Evolutionary conservation across 2,113 vertebrate genomes (phyloP), one percentile per base, ranked within the genome.

Genomic region (Engraulis encrasicolus): DNA sequence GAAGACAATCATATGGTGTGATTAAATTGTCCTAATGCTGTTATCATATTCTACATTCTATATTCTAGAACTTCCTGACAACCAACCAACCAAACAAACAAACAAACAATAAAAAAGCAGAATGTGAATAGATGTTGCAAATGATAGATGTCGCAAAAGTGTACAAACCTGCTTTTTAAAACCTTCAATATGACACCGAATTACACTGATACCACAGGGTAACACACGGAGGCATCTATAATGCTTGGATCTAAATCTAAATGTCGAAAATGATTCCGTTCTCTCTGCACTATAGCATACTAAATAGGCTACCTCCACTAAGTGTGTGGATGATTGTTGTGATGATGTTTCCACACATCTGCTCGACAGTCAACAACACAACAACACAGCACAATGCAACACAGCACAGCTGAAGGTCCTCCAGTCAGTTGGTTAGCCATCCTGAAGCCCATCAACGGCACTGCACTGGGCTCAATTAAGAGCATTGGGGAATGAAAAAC

Each of bases 401-500:
- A 74, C 54, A 58, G 23, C 66, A 74, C 66, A 74, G 66, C 66
- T 74, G 66, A 36, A 36, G 66, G 66, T 74, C 66, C 34, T 74
- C 66, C 66, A 74, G 66, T 74, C 66, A 74, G 66, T 74, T n/a
- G n/a, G n/a, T n/a, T n/a, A n/a, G n/a, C n/a, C 66, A 74, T 74
- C 34, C 9, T 27, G 31, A 3, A 71, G 81, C 61, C n/a, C 48
- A 37, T 80, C 81, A 45, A 6, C 48, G n/a, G 15, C 50, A 58
- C 78, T 50, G 85, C n/a, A 80, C 74, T 31, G 36, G 77, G 40
- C 19, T 71, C 78, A 80, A 85, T 87, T 80, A 82, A 6, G 27
- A 74, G 31, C 17, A 31, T 34, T 78, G 58, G n/a, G n/a, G 27
- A 83, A 83, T 82, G 74, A 6, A 2, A 6, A 23, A 54, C 52